phyloP scores from a whole-genome alignment of 2,888 invertebrate species.

The Tetramorium bicarinatum region DNA sequence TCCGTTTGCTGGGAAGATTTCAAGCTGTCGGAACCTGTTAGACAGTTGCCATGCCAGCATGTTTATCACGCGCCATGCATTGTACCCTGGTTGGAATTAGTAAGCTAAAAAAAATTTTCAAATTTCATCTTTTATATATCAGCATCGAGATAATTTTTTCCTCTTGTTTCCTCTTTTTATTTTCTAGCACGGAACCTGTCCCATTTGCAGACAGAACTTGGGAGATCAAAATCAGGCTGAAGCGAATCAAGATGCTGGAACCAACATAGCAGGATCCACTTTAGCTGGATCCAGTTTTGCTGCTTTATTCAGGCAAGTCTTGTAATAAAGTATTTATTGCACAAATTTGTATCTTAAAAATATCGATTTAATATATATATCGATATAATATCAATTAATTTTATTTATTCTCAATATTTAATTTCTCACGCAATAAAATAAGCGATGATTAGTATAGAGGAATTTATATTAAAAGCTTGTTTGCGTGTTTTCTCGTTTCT shows the following conservation, averaged over 20 bases:
- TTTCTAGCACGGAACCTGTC: slow-evolving; percentile 95
- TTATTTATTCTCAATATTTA: neutral
- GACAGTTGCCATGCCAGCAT: slow-evolving; percentile 94
- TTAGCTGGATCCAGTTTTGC: slow-evolving; percentile 83
- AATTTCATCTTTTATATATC: neutral
- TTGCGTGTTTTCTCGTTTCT: neutral
- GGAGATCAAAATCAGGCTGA: slow-evolving; percentile 87
- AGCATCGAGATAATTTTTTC: slow-evolving; percentile 3
- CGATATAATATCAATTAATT: neutral
- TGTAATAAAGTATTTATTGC: neutral
- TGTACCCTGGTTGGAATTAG: slow-evolving; percentile 97
- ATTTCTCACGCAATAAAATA: neutral
- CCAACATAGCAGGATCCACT: slow-evolving; percentile 82
- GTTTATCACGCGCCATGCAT: slow-evolving; percentile 97
- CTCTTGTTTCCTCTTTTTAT: slow-evolving; percentile 54
- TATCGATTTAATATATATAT: neutral
- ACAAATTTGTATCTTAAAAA: neutral
- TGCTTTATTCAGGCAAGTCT: slow-evolving; percentile 82
- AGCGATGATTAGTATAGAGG: neutral
- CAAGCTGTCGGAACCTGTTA: slow-evolving; percentile 91
- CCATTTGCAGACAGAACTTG: slow-evolving; percentile 95
- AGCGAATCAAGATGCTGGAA: slow-evolving; percentile 83
- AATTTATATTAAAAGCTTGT: neutral
- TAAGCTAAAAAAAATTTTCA: slow-evolving; percentile 80
- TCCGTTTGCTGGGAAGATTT: slow-evolving; percentile 99